Conservation (phyloP, 2,888 invertebrate species). For the Hirtodrosophila histrioides region DNA sequence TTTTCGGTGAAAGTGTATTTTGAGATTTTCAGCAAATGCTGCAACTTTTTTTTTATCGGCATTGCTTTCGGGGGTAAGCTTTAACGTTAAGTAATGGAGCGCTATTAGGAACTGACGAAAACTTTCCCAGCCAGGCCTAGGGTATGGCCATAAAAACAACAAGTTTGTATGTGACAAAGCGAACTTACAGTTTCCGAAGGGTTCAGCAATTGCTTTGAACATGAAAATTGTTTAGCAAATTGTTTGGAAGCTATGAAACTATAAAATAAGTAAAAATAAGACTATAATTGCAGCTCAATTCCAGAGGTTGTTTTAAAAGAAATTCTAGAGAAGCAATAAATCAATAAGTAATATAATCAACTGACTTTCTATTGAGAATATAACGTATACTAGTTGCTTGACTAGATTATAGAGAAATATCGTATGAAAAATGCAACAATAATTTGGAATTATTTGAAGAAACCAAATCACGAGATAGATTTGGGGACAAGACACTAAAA, state of each 20-base stretch:
- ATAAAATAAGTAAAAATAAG: conserved; percentile 8
- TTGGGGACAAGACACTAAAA: too few relatives aligned
- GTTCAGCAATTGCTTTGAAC: conserved; percentile 22
- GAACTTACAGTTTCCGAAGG: conserved; percentile 13
- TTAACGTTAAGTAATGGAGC: conserved; percentile 72
- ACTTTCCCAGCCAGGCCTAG: conserved; percentile 35
- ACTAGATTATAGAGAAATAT: too few relatives aligned
- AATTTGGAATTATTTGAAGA: too few relatives aligned
- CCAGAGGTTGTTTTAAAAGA: conserved; percentile 2
- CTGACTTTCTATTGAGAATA: too few relatives aligned
- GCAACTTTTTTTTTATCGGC: conserved; percentile 56
- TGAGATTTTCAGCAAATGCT: conserved; percentile 53
- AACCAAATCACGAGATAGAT: too few relatives aligned
- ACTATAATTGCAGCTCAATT: conserved; percentile 7
- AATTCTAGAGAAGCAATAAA: neutral
- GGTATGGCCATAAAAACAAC: conserved; percentile 30
- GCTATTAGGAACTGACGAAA: conserved; percentile 54
- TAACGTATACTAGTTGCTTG: too few relatives aligned
- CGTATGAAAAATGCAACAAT: too few relatives aligned
- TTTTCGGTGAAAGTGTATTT: conserved; percentile 69
- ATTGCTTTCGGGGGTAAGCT: conserved; percentile 51
- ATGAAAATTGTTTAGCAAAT: conserved; percentile 18
- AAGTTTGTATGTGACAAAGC: conserved; percentile 25
- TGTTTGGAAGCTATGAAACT: conserved; percentile 21
- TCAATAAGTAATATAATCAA: too few relatives aligned